Conservation (phyloP, 2,113 vertebrate species). For the Cyphotilapia sp. region DNA sequence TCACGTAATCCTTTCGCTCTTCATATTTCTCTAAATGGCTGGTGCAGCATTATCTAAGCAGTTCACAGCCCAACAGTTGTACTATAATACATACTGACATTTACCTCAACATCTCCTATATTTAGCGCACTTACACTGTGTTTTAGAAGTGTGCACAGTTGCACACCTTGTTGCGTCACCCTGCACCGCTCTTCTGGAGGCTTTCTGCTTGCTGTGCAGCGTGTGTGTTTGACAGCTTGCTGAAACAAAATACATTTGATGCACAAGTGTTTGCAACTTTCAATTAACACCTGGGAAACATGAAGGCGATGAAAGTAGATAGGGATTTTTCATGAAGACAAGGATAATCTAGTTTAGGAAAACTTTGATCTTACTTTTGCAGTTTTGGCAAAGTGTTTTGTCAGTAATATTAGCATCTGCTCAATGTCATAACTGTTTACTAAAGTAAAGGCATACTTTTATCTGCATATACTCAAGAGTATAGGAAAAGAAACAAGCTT, state of each 20-base stretch:
- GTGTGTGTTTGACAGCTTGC: not conserved
- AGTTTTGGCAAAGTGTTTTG: not conserved
- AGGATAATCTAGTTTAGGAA: not conserved
- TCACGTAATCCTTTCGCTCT: not conserved
- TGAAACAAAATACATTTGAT: not conserved
- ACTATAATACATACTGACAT: not conserved
- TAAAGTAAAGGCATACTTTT: not conserved
- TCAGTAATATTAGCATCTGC: not conserved
- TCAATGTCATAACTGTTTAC: not conserved
- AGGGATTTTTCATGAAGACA: not conserved
- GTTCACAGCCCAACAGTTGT: not conserved
- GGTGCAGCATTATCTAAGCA: not conserved
- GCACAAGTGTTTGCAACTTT: not conserved
- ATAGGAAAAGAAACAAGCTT: not conserved
- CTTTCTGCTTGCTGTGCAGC: not conserved
- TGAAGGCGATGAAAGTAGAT: not conserved
- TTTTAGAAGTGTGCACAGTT: not conserved
- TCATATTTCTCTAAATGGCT: not conserved
- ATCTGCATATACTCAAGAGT: not conserved
- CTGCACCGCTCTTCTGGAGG: not conserved
- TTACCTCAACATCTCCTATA: not conserved
- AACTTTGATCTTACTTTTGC: not conserved
- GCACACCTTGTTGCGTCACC: constrained; percentile 13
- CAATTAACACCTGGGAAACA: not conserved
- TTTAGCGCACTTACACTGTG: not conserved